These are phyloP conservation scores for Phoeniculus purpureus DNA, from an alignment of 2,797 vertebrate genomes.

Conservation along the genomic window DNA sequence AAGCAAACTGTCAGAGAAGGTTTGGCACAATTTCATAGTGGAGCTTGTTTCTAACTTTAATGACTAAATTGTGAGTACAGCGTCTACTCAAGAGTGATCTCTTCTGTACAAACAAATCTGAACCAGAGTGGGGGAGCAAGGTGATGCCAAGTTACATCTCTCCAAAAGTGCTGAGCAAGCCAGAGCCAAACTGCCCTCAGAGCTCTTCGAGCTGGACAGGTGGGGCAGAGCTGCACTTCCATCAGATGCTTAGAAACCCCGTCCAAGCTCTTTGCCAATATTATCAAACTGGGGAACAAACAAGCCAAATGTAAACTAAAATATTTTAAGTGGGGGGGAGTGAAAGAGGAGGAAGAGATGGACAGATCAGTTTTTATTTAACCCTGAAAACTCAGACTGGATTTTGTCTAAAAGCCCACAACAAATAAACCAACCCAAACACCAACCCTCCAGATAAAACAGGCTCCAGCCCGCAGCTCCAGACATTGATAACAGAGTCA, in stretches of 20 bases:
- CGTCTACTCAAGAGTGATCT: neutral
- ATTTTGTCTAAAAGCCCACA: neutral
- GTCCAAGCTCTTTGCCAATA: neutral
- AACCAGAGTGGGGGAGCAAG: fast-evolving
- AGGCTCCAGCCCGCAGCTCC: neutral
- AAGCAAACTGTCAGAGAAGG: neutral
- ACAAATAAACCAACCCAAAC: neutral
- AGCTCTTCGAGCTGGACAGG: neutral
- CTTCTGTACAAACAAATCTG: neutral
- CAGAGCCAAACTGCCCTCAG: neutral
- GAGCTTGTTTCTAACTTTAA: slow-evolving; percentile 30
- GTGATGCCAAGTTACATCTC: neutral
- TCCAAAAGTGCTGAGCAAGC: neutral
- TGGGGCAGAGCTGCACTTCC: neutral
- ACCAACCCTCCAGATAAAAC: neutral
- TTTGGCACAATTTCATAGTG: neutral
- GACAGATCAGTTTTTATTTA: neutral
- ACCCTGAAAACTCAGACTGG: neutral
- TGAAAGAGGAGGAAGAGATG: neutral
- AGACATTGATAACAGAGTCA: neutral
- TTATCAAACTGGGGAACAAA: neutral
- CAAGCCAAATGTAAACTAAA: neutral
- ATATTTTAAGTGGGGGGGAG: neutral
- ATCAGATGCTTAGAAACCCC: neutral
- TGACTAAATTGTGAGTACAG: neutral